A percentile compares a stretch with the other conserved stretches of the same genome.
Conservation (phyloP, 2,797 vertebrate species). For the Gymnothorax reevesii region DNA sequence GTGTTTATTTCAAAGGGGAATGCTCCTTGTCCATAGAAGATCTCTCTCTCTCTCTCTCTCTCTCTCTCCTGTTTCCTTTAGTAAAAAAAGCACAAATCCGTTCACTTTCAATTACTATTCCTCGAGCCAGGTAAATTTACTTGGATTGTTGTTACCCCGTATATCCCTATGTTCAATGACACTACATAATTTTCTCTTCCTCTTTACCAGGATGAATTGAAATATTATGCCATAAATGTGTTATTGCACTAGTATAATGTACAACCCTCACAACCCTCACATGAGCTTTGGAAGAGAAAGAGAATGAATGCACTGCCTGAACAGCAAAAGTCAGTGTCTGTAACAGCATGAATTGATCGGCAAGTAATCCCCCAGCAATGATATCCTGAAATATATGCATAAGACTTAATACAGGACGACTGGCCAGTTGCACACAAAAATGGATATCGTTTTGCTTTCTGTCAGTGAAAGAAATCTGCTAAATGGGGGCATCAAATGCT, state of each 20-base stretch:
- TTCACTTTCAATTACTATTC: not conserved
- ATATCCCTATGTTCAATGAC: not conserved
- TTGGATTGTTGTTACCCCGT: not conserved
- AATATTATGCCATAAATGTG: not conserved
- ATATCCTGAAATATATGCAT: not conserved
- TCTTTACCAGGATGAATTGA: not conserved
- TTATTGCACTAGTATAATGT: not conserved
- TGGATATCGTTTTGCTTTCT: not conserved
- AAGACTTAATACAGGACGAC: not conserved
- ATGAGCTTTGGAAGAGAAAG: not conserved
- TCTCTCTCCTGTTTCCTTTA: not conserved
- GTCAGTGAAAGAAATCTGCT: not conserved
- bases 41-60: constrained; percentile 30
- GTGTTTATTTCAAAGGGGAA: constrained; percentile 47
- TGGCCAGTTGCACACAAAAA: not conserved
- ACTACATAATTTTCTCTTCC: not conserved
- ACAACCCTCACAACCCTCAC: not conserved
- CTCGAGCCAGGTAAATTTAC: not conserved
- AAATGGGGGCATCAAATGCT: not conserved
- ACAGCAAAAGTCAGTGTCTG: not conserved
- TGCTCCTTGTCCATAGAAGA: constrained; percentile 45
- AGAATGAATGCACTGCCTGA: not conserved
- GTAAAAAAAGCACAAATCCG: constrained; percentile 7
- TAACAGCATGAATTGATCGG: not conserved
- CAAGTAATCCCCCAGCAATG: not conserved